Percentiles rank a stretch among this genome's conserved stretches.
These are phyloP conservation scores for Hippopotamyrus pictus DNA, from an alignment of 2,797 vertebrate species.

Conservation along the genomic window DNA sequence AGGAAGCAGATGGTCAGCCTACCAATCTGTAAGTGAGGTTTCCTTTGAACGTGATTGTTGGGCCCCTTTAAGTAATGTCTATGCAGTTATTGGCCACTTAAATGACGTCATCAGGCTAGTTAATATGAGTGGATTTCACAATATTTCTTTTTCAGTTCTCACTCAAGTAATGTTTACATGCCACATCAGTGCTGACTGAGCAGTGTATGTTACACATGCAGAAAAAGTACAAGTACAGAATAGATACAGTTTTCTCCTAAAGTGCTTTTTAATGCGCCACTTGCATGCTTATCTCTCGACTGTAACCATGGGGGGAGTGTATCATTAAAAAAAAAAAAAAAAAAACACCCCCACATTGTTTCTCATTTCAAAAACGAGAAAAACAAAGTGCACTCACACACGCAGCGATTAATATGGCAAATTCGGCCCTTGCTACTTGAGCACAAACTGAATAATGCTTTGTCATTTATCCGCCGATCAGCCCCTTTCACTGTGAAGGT, in stretches of 20 bases:
- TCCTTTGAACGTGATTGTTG: not conserved
- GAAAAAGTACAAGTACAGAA: not conserved
- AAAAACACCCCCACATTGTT: not conserved
- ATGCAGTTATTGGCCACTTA: not conserved
- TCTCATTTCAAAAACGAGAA: not conserved
- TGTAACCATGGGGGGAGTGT: not conserved
- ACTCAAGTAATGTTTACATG: conserved; percentile 21
- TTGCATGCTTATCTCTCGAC: not conserved
- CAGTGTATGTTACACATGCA: not conserved
- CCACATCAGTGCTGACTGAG: not conserved
- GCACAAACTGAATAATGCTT: conserved; percentile 38
- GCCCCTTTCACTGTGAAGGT: conserved; percentile 53
- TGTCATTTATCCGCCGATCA: conserved; percentile 41
- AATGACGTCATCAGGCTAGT: not conserved
- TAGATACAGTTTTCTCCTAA: not conserved
- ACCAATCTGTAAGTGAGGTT: not conserved
- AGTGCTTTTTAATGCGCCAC: not conserved
- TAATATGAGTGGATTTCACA: not conserved
- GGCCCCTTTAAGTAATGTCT: not conserved
- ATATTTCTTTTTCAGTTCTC: conserved; percentile 6
- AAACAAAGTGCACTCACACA: not conserved
- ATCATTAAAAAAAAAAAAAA: not conserved
- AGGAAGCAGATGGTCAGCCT: not conserved
- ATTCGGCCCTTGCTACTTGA: not conserved
- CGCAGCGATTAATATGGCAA: not conserved